These are phyloP conservation scores for Tolypeutes matacus DNA, from an alignment of 2,797 vertebrate genomes.

Conservation along the genomic window DNA sequence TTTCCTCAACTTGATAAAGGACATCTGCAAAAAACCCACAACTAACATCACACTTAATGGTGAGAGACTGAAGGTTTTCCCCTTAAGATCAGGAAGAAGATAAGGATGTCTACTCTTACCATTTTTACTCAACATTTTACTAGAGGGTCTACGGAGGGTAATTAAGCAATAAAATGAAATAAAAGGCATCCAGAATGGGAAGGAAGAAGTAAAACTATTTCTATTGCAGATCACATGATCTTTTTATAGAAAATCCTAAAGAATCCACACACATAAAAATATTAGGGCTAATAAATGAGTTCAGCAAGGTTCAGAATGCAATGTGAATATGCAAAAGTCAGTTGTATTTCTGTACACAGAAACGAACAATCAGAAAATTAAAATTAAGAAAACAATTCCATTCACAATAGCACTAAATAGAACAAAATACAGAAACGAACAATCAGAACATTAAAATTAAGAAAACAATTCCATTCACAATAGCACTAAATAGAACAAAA, in stretches of 20 bases:
- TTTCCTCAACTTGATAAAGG: background rate
- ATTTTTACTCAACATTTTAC: background rate
- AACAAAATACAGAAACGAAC: background rate
- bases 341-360: background rate
- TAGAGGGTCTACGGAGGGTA: background rate
- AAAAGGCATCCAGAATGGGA: background rate
- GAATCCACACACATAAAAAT: background rate
- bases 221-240: background rate
- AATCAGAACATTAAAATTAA: constrained; percentile 1
- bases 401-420: background rate
- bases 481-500: background rate
- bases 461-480: background rate
- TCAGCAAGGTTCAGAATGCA: background rate
- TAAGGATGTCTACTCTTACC: background rate
- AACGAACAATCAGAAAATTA: background rate
- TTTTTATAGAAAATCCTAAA: background rate
- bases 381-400: background rate
- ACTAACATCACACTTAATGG: background rate
- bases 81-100: background rate
- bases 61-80: background rate
- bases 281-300: background rate
- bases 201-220: background rate
- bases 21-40: background rate
- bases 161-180: background rate
- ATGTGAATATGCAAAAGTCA: background rate